Evolutionary conservation across 2,113 vertebrate genomes (phyloP).

Genomic region (Eulemur macaco): DNA sequence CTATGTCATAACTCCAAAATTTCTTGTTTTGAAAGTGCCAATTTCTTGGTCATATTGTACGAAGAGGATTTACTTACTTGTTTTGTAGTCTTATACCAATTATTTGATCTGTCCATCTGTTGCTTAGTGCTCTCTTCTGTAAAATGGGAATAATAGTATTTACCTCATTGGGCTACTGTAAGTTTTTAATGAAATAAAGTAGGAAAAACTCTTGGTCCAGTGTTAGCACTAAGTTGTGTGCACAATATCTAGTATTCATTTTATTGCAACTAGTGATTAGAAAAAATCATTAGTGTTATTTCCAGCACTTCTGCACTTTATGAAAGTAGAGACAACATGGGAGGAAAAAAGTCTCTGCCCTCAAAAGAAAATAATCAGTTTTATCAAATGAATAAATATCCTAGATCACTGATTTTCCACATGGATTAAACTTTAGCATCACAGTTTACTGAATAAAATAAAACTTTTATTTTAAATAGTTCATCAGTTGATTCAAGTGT

Average conservation of each 20-base stretch:
- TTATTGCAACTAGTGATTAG: background rate
- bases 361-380: conserved; percentile 1
- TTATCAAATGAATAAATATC: background rate
- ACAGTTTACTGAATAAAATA: background rate
- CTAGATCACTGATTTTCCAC: background rate
- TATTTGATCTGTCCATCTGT: background rate
- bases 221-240: background rate
- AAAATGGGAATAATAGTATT: background rate
- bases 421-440: background rate
- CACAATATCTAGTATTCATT: background rate
- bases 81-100: background rate
- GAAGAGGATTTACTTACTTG: background rate
- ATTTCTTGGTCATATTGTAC: background rate
- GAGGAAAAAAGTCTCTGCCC: background rate
- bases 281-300: background rate
- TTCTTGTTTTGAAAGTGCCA: background rate
- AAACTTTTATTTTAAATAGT: background rate
- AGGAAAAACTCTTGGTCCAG: background rate
- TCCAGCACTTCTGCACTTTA: background rate
- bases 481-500: background rate
- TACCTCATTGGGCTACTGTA: background rate
- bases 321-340: background rate
- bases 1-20: background rate
- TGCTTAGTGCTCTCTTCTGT: background rate
- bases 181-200: background rate